Evolutionary conservation across 2,888 invertebrate genomes (phyloP).

Genomic region (Pseudococcus viburni): DNA sequence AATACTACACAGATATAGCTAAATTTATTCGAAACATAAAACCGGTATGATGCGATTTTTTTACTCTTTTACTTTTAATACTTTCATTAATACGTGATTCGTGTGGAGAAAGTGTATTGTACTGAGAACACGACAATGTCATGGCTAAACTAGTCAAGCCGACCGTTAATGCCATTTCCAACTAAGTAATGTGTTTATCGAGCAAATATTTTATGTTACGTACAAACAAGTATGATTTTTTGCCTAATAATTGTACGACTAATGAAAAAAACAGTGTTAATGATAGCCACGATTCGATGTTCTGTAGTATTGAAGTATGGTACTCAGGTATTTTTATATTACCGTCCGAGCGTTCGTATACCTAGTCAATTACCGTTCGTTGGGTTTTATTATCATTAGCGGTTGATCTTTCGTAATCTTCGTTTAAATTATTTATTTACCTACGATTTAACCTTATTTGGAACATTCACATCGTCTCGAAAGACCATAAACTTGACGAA

Average conservation of each 20-base stretch:
- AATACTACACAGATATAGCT: background rate
- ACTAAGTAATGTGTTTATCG: conserved; percentile 26
- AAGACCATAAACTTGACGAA: conserved; percentile 26
- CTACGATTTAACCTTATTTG: background rate
- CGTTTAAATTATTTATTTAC: background rate
- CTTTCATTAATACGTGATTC: conserved; percentile 52
- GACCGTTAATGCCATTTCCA: conserved; percentile 24
- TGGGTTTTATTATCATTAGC: background rate
- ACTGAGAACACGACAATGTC: conserved; percentile 14
- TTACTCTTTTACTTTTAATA: conserved; percentile 32
- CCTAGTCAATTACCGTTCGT: background rate
- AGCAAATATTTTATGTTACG: conserved; percentile 10
- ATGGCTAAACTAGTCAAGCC: conserved; percentile 40
- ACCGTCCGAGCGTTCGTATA: background rate
- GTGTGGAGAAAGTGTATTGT: conserved; percentile 47
- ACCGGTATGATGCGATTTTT: conserved; percentile 41
- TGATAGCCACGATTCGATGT: background rate
- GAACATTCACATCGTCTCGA: background rate
- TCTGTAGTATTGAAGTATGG: background rate
- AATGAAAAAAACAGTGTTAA: background rate
- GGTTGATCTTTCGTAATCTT: background rate
- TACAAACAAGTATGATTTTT: background rate
- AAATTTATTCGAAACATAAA: conserved; percentile 26
- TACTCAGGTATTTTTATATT: background rate
- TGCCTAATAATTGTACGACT: background rate